phyloP scores from a whole-genome alignment of 2,888 invertebrate genomes.

The Trissolcus brochymenae region DNA sequence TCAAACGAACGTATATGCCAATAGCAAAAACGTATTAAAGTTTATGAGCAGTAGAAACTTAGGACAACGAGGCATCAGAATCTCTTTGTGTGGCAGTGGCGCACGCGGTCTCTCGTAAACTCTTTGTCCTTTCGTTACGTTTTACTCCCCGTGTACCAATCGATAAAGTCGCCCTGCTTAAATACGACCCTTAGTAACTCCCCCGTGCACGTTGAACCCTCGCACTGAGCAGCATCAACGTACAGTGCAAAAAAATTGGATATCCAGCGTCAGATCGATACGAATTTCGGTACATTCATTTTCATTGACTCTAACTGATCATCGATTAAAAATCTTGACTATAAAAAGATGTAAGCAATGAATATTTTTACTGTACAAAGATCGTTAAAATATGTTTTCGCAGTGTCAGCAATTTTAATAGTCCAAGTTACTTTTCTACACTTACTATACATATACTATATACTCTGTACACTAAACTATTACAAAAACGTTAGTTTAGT shows the following conservation, averaged over 20 bases:
- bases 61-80: conserved; percentile 38
- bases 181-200: conserved; percentile 60
- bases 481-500: too few species aligned
- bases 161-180: conserved; percentile 66
- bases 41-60: conserved; percentile 17
- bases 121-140: conserved; percentile 69
- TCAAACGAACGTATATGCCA: conserved; percentile 11
- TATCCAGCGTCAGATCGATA: conserved; percentile 14
- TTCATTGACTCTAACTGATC: too few species aligned
- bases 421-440: too few species aligned
- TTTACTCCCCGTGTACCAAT: conserved; percentile 63
- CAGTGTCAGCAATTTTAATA: too few species aligned
- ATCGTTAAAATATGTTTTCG: too few species aligned
- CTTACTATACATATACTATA: too few species aligned
- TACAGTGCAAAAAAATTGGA: conserved; percentile 21
- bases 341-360: too few species aligned
- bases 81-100: conserved; percentile 68
- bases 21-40: conserved; percentile 19
- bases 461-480: too few species aligned
- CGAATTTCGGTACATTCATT: too few species aligned
- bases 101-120: conserved; percentile 65
- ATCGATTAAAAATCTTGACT: too few species aligned
- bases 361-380: too few species aligned
- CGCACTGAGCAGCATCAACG: conserved; percentile 48
- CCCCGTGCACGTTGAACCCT: conserved; percentile 47